Base-by-base conservation (phyloP, 1,140 invertebrate species). In the Bursaphelenchus mucronatus region DNA sequence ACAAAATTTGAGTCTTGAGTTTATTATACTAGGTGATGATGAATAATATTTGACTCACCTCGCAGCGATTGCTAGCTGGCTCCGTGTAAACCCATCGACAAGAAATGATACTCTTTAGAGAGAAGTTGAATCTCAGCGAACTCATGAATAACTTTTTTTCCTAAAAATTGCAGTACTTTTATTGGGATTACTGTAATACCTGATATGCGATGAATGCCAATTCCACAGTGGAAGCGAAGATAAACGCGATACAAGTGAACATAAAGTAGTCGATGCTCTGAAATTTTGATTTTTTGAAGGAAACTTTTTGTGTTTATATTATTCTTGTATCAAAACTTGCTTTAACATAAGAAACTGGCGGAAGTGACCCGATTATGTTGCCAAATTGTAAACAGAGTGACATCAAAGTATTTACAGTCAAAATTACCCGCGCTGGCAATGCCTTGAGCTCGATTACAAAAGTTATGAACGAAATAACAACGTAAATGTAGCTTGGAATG, bases 361-460 rank as follows among this genome's bases (percentile, higher is more conserved):
- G 78, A 21, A 80, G 61, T 8, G 76, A 75, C 15, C 77, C 68
- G 11, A 79, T 79, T 39, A 79, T 74, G 47, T 74, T 79, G 10
- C 77, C 76, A 51, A 81, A 79, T 73, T 81, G 78, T 50, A 81
- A 67, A 45, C 75, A 81, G 11, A 81, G 57, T 11, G 79, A 74
- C 78, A 80, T 80, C 43, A 80, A 61, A 10, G 78, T 82, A 56
- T 81, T 80, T 3, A 80, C 79, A 3, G 79, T 77, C 8, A 80
- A 56, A 9, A 79, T 73, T 58, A 80, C 80, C 13, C 78, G 53
- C 1, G 78, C 78, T 7, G 78, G 78, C 13, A 80, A 61, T 19
- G 78, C 76, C 56, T 76, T 79, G 13, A 76, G 58, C 13, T 81
- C 80, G 44, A 80, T 81, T 47, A 72, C 76, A 58, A 80, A 80